phyloP scores from a whole-genome alignment of 2,113 vertebrate species.

The Xiphophorus maculatus region DNA sequence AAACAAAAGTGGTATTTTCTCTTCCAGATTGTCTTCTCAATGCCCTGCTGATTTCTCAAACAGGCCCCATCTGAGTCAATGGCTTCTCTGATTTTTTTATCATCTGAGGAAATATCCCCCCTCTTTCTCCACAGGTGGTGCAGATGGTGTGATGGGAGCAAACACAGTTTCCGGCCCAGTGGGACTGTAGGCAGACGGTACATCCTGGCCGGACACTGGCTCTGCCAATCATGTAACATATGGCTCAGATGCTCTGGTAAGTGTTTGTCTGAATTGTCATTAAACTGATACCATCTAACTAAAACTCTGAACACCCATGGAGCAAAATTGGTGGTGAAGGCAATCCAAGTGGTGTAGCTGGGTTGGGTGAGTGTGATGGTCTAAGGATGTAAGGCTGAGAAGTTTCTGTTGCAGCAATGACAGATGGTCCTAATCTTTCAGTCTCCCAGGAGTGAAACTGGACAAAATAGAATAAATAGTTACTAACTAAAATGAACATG shows the following conservation, averaged over 20 bases:
- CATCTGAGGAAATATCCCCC: slow-evolving; percentile 26
- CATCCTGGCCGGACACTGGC: slow-evolving; percentile 86
- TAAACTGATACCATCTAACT: slow-evolving; percentile 30
- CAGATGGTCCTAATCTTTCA: slow-evolving; percentile 78
- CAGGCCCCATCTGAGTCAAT: not conserved
- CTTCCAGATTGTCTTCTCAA: not conserved
- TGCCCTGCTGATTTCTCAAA: not conserved
- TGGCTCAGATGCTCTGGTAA: slow-evolving; percentile 87
- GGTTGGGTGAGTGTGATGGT: slow-evolving; percentile 22
- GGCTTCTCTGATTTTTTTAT: not conserved
- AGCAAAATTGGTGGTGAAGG: slow-evolving; percentile 51
- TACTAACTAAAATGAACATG: slow-evolving; percentile 10
- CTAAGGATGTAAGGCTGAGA: slow-evolving; percentile 57
- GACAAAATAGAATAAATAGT: slow-evolving; percentile 43
- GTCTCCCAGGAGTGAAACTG: slow-evolving; percentile 42
- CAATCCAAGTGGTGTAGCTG: slow-evolving; percentile 33
- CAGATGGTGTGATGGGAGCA: slow-evolving; percentile 89
- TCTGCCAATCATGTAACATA: slow-evolving; percentile 83
- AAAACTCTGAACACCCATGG: slow-evolving; percentile 21
- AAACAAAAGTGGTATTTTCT: not conserved
- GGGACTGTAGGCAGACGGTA: slow-evolving; percentile 84
- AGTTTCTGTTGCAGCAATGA: slow-evolving; percentile 78
- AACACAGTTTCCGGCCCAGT: slow-evolving; percentile 89
- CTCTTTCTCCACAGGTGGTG: slow-evolving; percentile 81
- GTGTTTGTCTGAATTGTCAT: slow-evolving; percentile 76